Conservation (phyloP, 2,888 invertebrate genomes). For the Watsonalla cultraria region DNA sequence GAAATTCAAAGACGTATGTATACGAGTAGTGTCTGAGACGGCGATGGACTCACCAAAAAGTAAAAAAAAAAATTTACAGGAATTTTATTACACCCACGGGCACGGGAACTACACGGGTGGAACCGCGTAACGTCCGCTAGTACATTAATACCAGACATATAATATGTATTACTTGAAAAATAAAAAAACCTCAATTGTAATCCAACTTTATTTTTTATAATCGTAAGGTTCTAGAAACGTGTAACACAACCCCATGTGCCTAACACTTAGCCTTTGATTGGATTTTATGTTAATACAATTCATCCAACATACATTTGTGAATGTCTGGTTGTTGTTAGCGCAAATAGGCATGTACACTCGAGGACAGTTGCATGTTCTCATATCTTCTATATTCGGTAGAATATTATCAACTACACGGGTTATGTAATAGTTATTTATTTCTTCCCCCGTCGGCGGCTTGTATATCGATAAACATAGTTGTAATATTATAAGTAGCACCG, state of each 20-base stretch:
- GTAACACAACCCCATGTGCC: conserved; percentile 23
- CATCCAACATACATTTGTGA: conserved; percentile 34
- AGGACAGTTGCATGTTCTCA: conserved; percentile 34
- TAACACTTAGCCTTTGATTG: conserved; percentile 1
- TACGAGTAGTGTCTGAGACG: too few species aligned
- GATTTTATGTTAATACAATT: conserved; percentile 18
- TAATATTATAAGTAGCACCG: background rate
- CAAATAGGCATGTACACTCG: conserved; percentile 47
- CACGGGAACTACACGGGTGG: too few species aligned
- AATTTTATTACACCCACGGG: too few species aligned
- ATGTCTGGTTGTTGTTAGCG: conserved; percentile 36
- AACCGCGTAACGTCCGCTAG: too few species aligned
- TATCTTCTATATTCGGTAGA: conserved; percentile 16
- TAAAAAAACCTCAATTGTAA: too few species aligned
- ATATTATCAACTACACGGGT: conserved; percentile 4
- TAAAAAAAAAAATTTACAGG: too few species aligned
- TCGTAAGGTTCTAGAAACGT: conserved; percentile 11
- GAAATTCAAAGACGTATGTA: too few species aligned
- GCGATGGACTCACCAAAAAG: too few species aligned
- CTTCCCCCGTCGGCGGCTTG: too few species aligned
- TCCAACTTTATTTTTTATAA: background rate
- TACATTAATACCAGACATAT: too few species aligned
- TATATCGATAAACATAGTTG: background rate
- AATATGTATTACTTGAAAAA: too few species aligned
- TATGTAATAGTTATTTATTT: conserved; percentile 12